Evolutionary conservation across 2,113 vertebrate genomes (phyloP).

Genomic region (Pristiophorus japonicus): DNA sequence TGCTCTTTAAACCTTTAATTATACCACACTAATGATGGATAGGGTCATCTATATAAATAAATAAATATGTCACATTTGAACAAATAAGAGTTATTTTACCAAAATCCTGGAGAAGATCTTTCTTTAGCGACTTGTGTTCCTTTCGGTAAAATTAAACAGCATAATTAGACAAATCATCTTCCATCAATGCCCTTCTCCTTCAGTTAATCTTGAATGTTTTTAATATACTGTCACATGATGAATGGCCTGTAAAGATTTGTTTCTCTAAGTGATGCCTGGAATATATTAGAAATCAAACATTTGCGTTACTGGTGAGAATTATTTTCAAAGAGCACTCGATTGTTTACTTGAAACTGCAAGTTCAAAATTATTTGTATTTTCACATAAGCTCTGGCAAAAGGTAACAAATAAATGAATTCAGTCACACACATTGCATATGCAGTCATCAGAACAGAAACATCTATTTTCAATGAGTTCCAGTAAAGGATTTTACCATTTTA

Average conservation of each 20-base stretch:
- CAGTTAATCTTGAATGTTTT: not conserved
- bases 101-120: not conserved
- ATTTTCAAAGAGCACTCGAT: not conserved
- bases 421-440: conserved; percentile 6
- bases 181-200: not conserved
- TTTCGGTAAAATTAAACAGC: not conserved
- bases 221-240: not conserved
- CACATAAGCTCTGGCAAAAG: not conserved
- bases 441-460: conserved; percentile 20
- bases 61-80: not conserved
- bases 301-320: not conserved
- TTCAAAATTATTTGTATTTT: conserved; percentile 29
- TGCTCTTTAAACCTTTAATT: not conserved
- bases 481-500: conserved; percentile 29
- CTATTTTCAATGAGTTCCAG: conserved; percentile 36
- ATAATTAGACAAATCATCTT: not conserved
- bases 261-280: not conserved
- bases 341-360: not conserved
- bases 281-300: not conserved
- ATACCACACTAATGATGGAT: not conserved
- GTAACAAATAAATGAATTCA: conserved; percentile 23
- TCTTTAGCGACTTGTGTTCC: not conserved
- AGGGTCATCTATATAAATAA: not conserved
- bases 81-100: not conserved
- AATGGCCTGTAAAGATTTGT: not conserved